Percentiles rank a stretch among this genome's conserved stretches.
phyloP scores from a whole-genome alignment of 2,113 vertebrate species.

The Brachirus orientalis region DNA sequence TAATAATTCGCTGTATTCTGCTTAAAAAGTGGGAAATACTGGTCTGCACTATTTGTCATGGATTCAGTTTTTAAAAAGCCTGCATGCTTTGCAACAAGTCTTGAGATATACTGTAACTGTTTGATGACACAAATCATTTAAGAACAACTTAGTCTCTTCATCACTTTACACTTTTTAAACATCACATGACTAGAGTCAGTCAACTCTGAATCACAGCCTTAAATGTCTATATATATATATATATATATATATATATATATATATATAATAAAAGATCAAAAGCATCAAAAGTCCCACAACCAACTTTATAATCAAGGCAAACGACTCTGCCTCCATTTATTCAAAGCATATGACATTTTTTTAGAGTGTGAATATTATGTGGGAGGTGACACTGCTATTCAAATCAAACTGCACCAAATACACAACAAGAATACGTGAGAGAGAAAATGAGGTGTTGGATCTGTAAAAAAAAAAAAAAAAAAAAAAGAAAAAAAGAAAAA shows the following conservation, averaged over 20 bases:
- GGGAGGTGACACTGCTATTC: slow-evolving; percentile 51
- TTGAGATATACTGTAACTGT: too few relatives aligned
- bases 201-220: slow-evolving; percentile 66
- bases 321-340: slow-evolving; percentile 39
- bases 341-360: slow-evolving; percentile 43
- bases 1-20: too few relatives aligned
- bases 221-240: too few relatives aligned
- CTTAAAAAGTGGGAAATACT: too few relatives aligned
- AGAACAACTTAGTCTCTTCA: too few relatives aligned
- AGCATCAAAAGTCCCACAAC: slow-evolving; percentile 30
- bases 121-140: too few relatives aligned
- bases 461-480: neutral
- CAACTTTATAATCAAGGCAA: slow-evolving; percentile 42
- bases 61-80: too few relatives aligned
- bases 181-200: slow-evolving; percentile 15
- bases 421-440: slow-evolving; percentile 33
- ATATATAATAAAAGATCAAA: slow-evolving; percentile 3
- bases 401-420: slow-evolving; percentile 48
- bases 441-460: slow-evolving; percentile 50
- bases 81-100: too few relatives aligned
- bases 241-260: too few relatives aligned
- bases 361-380: slow-evolving; percentile 41
- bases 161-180: slow-evolving; percentile 3
- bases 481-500: too few relatives aligned
- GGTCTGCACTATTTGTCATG: too few relatives aligned